phyloP scores from a whole-genome alignment of 2,113 vertebrate genomes.

The chimpanzee (Pan troglodytes) region NHGRI_mPanTro3-v2.1_pri NC_072409.2:25276001-25276500 shows the following conservation, averaged over 20 bases:
- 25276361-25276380: background rate
- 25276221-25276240: background rate
- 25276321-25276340: background rate
- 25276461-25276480: background rate
- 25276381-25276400: background rate
- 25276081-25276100: background rate
- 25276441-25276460: background rate
- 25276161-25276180: conserved; percentile 69
- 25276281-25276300: background rate
- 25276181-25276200: background rate
- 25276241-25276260: background rate
- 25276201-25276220: background rate
- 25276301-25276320: background rate
- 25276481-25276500: background rate
- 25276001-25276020: background rate
- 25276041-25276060: conserved; percentile 38
- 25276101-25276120: background rate
- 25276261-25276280: background rate
- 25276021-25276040: conserved; percentile 61
- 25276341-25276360: too few species aligned
- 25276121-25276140: background rate
- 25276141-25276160: conserved; percentile 12
- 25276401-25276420: background rate
- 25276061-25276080: background rate
- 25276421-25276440: background rate